These are phyloP conservation scores for Meleagris gallopavo DNA, from an alignment of 2,113 vertebrate genomes.

Conservation along the genomic window DNA sequence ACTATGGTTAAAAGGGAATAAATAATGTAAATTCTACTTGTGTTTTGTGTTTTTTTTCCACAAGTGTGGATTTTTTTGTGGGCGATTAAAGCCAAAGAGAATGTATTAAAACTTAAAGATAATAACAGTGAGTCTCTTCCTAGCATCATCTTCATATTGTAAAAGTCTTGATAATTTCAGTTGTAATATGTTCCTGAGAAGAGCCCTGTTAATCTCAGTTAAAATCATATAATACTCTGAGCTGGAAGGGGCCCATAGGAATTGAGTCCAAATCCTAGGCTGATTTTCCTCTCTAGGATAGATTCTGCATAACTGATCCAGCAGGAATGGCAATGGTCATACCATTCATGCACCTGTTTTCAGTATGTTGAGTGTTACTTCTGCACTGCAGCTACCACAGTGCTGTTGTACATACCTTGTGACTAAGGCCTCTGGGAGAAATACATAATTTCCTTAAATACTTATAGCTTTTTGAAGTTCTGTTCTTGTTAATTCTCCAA, in stretches of 20 bases:
- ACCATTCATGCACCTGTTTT: background rate
- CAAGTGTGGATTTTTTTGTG: background rate
- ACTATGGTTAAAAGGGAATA: background rate
- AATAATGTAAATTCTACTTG: background rate
- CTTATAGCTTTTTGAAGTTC: background rate
- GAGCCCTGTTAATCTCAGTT: background rate
- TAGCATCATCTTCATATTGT: background rate
- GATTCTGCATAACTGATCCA: background rate
- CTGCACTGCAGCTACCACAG: background rate
- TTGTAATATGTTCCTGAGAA: background rate
- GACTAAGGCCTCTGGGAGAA: background rate
- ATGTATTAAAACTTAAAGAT: background rate
- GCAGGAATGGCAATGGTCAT: background rate
- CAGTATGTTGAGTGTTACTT: background rate
- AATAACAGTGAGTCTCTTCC: background rate
- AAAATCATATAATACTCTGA: background rate
- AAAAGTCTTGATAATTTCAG: background rate
- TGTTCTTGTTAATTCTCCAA: background rate
- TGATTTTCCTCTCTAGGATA: background rate
- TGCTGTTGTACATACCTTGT: background rate
- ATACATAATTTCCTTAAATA: background rate
- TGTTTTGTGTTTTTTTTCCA: background rate
- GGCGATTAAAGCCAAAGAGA: background rate
- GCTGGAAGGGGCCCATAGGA: background rate
- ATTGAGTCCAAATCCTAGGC: background rate